Evolutionary conservation across 2,888 invertebrate genomes (phyloP), one percentile per base, ranked within the genome.

Genomic region (Lepeophtheirus nordmannii): DNA sequence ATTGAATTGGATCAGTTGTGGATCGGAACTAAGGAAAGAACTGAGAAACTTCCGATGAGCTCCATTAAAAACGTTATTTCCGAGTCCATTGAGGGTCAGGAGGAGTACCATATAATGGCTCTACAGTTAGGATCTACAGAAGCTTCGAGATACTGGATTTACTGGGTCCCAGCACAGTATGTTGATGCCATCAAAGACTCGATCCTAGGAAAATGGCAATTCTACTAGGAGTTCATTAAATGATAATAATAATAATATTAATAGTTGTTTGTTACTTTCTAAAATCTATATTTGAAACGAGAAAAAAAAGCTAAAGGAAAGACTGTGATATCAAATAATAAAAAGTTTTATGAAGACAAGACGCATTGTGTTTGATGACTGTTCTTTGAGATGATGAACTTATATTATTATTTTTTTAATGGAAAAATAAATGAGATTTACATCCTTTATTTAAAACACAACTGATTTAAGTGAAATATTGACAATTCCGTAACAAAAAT

Each of bases 11-110:
- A 92, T 71, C 88, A 91, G 75, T 78, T 91, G 17, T 91, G 91
- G 91, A 83, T 91, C 58, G 89, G 90, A 67, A 91, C 91, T 60
- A 90, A 90, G 78, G 91, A 92, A 75, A 80, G 90, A 71, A 92
- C 92, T 68, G 89, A 91, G 72, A 92, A 91, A 78, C 81, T 92
- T 73, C 84, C 87, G 70, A 89, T 92, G 87, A 85, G 83, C 72
- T 86, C 89, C 65, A 90, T 92, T 72, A 89, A 88, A 78, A 67
- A 67, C 76, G 82, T 87, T 72, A 79, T 81, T 56, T 82, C 78
- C 72, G 91, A 92, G 79, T 83, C 89, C 20, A 89, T 92, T 71
- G 86, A 86, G 74, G 88, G 85, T 67, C 85, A 88, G 76, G 89
- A 89, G 73, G 86, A 90, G 75, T 92, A 92, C 79, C 90, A 91